Evolutionary conservation across 2,797 vertebrate species (phyloP).

Genomic region (Clarias pachynema): DNA sequence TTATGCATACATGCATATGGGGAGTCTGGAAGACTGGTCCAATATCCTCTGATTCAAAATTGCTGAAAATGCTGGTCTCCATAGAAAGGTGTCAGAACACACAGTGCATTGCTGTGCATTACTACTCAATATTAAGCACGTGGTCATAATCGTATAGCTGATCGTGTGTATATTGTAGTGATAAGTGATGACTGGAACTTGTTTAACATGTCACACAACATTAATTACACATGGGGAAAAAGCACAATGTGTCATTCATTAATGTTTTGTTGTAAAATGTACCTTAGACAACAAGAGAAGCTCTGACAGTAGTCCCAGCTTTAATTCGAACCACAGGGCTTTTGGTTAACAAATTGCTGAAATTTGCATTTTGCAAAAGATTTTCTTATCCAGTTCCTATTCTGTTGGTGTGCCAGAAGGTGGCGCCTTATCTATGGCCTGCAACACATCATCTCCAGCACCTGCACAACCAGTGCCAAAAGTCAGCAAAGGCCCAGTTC

Average conservation of each 20-base stretch:
- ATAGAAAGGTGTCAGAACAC: too few species aligned
- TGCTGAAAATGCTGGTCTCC: too few species aligned
- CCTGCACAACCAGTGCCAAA: conserved; percentile 44
- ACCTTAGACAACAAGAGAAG: neutral
- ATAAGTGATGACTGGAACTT: neutral
- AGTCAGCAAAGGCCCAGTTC: conserved; percentile 29
- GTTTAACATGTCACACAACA: neutral
- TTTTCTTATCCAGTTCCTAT: neutral
- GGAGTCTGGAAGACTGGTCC: too few species aligned
- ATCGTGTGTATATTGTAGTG: neutral
- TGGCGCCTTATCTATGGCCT: conserved; percentile 70
- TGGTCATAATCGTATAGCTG: neutral
- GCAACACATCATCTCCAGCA: conserved; percentile 57
- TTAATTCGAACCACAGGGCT: neutral
- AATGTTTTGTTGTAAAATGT: too few species aligned
- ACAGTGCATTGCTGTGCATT: too few species aligned
- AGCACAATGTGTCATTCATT: neutral
- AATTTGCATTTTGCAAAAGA: neutral
- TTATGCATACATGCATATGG: too few species aligned
- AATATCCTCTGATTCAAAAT: too few species aligned
- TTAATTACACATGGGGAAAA: neutral
- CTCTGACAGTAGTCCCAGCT: too few species aligned
- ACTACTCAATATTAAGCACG: too few species aligned
- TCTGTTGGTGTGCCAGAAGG: conserved; percentile 71
- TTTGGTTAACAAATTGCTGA: neutral